Evolutionary conservation across 2,888 invertebrate genomes (phyloP), one percentile per base, ranked within the genome.

Genomic region (Drosophila tripunctata): DNA sequence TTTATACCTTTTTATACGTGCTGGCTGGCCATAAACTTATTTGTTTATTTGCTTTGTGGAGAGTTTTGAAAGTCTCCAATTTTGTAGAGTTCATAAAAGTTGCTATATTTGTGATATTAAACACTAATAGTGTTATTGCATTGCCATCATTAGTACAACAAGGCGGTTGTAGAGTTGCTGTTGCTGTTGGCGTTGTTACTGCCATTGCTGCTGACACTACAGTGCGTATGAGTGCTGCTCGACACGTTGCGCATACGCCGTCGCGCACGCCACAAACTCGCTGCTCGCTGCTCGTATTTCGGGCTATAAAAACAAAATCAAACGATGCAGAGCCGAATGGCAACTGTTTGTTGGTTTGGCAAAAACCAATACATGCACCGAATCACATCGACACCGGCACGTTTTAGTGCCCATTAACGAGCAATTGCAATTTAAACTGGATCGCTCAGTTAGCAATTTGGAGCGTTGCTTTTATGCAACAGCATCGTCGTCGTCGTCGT

Each of bases 391-490:
- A 82, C 85, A 73, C 75, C 65, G 88, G 83, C 87, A 86, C 88
- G 88, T 89, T 89, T 87, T 89, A 88, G 90, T 88, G 90, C 87
- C 89, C 87, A 89, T 90, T 89, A 90, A 90, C 89, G 90, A 90
- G 87, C 88, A 87, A 89, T 89, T 89, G 89, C 89, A 89, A 89
- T 89, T 89, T 89, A 89, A 89, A 89, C 90, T 89, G 89, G 90
- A 90, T 89, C 88, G 89, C 87, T 80, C 87, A 81, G 87, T 88
- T 86, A 80, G 86, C 78, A 89, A 88, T 85, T 89, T 88, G 84
- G 85, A 88, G 79, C 83, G 83, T 88, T 87, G 79, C 80, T 77
- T 87, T 87, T 87, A 87, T 88, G 87, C 88, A 88, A 88, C 83
- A 71, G 61, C 68, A 35, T 47, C 43, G 62, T 7, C 22, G 62